Conservation (phyloP, 2,888 invertebrate genomes). For the Synanthedon vespiformis region DNA sequence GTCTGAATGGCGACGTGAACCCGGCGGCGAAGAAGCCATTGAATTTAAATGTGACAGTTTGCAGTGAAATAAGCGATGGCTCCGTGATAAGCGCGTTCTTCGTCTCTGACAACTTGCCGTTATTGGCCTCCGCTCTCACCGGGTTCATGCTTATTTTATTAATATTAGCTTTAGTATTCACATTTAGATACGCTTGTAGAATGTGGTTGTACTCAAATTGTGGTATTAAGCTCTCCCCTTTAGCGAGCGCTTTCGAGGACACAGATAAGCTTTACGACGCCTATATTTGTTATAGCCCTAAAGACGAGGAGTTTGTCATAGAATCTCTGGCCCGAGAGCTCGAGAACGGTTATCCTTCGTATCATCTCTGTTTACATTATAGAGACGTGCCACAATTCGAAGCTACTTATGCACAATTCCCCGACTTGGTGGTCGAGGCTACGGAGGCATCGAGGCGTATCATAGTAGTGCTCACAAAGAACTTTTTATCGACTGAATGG, state of each 20-base stretch:
- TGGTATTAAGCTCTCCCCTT: constrained; percentile 84
- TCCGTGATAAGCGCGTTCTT: constrained; percentile 85
- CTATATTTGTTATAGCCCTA: constrained; percentile 92
- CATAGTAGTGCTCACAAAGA: constrained; percentile 87
- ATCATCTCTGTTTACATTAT: constrained; percentile 89
- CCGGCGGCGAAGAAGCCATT: constrained; percentile 79
- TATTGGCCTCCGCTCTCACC: constrained; percentile 82
- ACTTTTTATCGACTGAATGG: constrained; percentile 94
- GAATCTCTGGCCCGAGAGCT: constrained; percentile 87
- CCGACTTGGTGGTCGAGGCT: constrained; percentile 85
- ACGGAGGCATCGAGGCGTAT: constrained; percentile 89
- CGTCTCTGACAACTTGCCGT: constrained; percentile 84
- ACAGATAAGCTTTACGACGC: constrained; percentile 92
- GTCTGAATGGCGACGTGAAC: constrained; percentile 77
- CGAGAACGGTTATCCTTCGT: constrained; percentile 83
- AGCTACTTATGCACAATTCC: constrained; percentile 76
- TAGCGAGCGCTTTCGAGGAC: constrained; percentile 79
- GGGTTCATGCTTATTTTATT: constrained; percentile 83
- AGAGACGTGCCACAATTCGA: constrained; percentile 83
- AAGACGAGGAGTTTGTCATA: constrained; percentile 91
- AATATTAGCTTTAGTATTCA: constrained; percentile 82
- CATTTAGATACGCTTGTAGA: constrained; percentile 87
- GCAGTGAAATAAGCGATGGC: constrained; percentile 85
- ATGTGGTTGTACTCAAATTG: constrained; percentile 91
- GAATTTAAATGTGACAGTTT: constrained; percentile 86